Evolutionary conservation across 2,888 invertebrate species (phyloP).

Genomic region (Pimpla rufipes): DNA sequence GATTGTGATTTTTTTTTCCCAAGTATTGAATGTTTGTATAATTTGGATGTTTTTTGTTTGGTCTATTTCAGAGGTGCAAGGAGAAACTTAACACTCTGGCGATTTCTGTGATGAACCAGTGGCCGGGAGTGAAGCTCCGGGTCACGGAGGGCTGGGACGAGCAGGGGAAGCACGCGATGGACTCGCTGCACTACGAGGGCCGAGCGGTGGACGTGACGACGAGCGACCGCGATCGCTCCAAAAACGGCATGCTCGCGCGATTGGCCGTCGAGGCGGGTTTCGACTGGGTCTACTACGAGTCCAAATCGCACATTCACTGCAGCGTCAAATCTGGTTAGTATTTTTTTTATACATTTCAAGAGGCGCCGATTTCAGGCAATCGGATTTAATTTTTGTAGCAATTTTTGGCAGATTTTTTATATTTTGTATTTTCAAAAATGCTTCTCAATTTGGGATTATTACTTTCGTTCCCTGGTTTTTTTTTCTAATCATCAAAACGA

Average conservation of each 20-base stretch:
- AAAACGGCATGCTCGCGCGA: constrained; percentile 98
- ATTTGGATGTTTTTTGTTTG: background rate
- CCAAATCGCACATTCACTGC: constrained; percentile 97
- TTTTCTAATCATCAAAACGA: no score
- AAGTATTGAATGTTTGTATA: background rate
- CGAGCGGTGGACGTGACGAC: constrained; percentile 98
- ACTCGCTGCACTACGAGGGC: constrained; percentile 98
- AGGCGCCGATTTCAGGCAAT: no score
- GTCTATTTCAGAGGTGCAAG: constrained; percentile 94
- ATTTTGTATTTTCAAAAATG: no score
- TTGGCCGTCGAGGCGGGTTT: constrained; percentile 98
- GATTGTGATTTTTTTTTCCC: no score
- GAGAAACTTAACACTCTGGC: constrained; percentile 97
- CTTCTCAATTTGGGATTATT: no score
- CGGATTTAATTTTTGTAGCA: no score
- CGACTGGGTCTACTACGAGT: constrained; percentile 99
- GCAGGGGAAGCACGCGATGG: constrained; percentile 91
- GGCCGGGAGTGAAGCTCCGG: constrained; percentile 97
- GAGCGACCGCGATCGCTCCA: constrained; percentile 95
- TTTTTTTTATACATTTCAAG: constrained; percentile 26
- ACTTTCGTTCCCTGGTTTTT: no score
- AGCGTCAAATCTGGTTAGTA: constrained; percentile 98
- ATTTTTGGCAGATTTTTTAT: no score
- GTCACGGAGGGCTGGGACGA: constrained; percentile 99
- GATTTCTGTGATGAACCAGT: constrained; percentile 98